Evolutionary conservation across 2,113 vertebrate species (phyloP), one percentile per base, ranked within the genome.

Genomic region (Vulpes vulpes): DNA sequence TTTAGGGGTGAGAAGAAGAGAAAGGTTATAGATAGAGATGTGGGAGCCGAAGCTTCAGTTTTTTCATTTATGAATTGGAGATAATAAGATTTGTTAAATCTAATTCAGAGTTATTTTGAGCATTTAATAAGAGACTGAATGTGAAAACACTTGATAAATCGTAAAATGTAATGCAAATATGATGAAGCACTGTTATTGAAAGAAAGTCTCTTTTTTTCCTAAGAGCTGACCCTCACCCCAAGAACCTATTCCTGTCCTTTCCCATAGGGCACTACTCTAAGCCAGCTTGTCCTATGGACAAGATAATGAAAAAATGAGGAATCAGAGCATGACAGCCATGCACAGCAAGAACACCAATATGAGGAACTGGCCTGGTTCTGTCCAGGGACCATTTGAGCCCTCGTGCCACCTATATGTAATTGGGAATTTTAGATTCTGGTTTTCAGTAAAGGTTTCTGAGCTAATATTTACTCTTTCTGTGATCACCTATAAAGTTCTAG

Each of bases 231-330:
- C 64, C 43, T 81, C 30, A 85, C 32, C n/a, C 86, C 49, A 38
- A 14, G 27, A 88, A 27, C 55, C 59, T 51, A 60, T 62, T 88
- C 59, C 67, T 78, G 19, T 71, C 57, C 83, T 43, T 96, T 94
- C 57, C 32, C 30, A 65, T 2, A 49, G 74, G 83, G 49, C 43
- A 64, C 4, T 57, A 27, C 76, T 96, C 20, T 87, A 43, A 65
- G 71, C 53, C 60, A 89, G 88, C 73, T 91, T 95, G 82, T 84
- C 78, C 80, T 89, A 69, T 55, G 71, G 79, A 87, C 64, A 79
- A 85, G 79, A 83, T 93, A 93, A 88, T 89, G 64, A 96, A 92
- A 91, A 94, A 65, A 43, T 7, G 80, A 93, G 30, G 89, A 94
- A 93, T 74, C 79, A 89, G 81, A 95, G 74, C 59, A 2, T 89